Evolutionary conservation across 2,888 invertebrate genomes (phyloP), one percentile per base, ranked within the genome.

Genomic region (Sepiola atlantica): DNA sequence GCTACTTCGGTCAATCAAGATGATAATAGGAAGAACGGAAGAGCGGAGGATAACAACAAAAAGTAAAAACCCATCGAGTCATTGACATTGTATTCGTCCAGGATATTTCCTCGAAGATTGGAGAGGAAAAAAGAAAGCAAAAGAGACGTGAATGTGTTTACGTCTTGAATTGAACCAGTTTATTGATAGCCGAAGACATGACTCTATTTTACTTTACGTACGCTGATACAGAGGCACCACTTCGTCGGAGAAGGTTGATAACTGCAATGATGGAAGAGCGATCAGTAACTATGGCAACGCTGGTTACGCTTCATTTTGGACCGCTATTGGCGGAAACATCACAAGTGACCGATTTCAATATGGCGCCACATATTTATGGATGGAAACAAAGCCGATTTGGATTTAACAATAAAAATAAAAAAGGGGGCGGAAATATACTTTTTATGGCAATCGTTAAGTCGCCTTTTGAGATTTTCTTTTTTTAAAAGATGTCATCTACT

Each of bases 331-430:
- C 18, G 77, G 16, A 77, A 77, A 77, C 77, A 77, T 77, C 77
- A 77, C 77, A n/a, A 77, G 77, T 77, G 77, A 77, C n/a, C 77
- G 77, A 77, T 32, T 77, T 77, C 77, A 77, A 77, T 77, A 77
- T 77, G 77, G 77, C 77, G 77, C 77, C 77, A 77, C n/a, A n/a
- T 32, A 77, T 77, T 77, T 77, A 77, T 77, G 77, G 14, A 16
- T 14, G n/a, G n/a, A 77, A 77, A 77, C 61, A 77, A 77, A 77
- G 77, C 28, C 77, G 10, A 0, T 77, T n/a, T 18, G 18, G 28
- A 77, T 77, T 77, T 77, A 77, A 77, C 61, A 61, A 45, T 45
- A 45, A 45, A 45, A 8, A 45, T 45, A 45, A 45, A 45, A 45
- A 45, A 45, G 45, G 45, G 45, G 45, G 45, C 45, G 45, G 2